A percentile compares a stretch with the other conserved stretches of the same genome.
Conservation (phyloP, 2,888 invertebrate genomes). For the Linnaemya vulpina region DNA sequence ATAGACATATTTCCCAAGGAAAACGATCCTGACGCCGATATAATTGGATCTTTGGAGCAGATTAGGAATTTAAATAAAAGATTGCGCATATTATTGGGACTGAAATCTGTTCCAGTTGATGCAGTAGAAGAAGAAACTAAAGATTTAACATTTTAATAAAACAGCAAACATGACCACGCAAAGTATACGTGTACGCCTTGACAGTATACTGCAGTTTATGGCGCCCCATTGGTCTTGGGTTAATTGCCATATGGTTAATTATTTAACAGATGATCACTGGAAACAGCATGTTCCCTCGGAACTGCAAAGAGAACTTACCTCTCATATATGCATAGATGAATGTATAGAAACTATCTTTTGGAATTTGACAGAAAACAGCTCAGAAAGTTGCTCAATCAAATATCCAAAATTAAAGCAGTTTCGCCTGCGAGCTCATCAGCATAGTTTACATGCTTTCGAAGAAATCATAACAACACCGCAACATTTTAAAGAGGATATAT, state of each 20-base stretch:
- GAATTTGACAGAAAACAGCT: slow-evolving; percentile 70
- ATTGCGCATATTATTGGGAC: slow-evolving; percentile 85
- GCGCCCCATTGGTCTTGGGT: slow-evolving; percentile 86
- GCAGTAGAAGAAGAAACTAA: slow-evolving; percentile 33
- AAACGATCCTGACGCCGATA: slow-evolving; percentile 87
- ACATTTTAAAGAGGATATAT: slow-evolving; percentile 77
- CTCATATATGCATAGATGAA: slow-evolving; percentile 76
- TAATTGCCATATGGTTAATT: slow-evolving; percentile 91
- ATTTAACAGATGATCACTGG: slow-evolving; percentile 88
- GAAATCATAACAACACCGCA: slow-evolving; percentile 78
- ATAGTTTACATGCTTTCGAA: slow-evolving; percentile 73
- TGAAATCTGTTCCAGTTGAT: slow-evolving; percentile 4
- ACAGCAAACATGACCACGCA: slow-evolving; percentile 53
- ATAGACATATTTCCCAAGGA: slow-evolving; percentile 87
- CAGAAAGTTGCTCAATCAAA: not conserved
- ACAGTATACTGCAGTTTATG: slow-evolving; percentile 85
- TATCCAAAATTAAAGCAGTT: slow-evolving; percentile 75
- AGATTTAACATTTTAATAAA: slow-evolving; percentile 68
- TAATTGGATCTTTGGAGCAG: slow-evolving; percentile 85
- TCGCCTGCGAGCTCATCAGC: slow-evolving; percentile 70
- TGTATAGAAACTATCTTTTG: slow-evolving; percentile 84
- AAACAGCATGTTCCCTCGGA: slow-evolving; percentile 84
- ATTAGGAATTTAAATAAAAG: slow-evolving; percentile 88
- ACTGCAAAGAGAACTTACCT: slow-evolving; percentile 84
- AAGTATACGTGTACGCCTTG: slow-evolving; percentile 82